Evolutionary conservation across 2,888 invertebrate species (phyloP).

Genomic region (Diaprepes abbreviatus): DNA sequence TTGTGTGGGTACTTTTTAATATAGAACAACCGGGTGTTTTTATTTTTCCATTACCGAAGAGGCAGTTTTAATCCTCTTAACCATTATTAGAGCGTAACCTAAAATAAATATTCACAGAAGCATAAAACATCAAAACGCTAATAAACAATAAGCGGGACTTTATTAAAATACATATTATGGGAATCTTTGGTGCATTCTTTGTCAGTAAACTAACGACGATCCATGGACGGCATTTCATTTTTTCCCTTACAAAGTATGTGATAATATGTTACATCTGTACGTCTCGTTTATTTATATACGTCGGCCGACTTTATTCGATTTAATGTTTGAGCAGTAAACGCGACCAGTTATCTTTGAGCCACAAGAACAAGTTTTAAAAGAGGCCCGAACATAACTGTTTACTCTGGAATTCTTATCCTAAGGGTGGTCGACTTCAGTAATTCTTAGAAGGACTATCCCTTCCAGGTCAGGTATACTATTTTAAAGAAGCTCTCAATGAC

Average conservation of each 20-base stretch:
- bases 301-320: not conserved
- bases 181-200: too few species aligned
- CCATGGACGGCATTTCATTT: not conserved
- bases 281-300: not conserved
- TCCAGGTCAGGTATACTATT: slow-evolving; percentile 45
- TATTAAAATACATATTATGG: too few species aligned
- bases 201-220: too few species aligned
- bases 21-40: too few species aligned
- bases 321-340: slow-evolving; percentile 12
- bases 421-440: slow-evolving; percentile 45
- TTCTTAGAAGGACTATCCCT: slow-evolving; percentile 48
- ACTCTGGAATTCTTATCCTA: slow-evolving; percentile 41
- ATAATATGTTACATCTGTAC: not conserved
- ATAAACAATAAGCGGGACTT: too few species aligned
- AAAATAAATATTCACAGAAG: too few species aligned
- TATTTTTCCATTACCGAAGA: too few species aligned
- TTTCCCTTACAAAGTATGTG: not conserved
- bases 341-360: slow-evolving; percentile 15
- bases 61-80: too few species aligned
- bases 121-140: too few species aligned
- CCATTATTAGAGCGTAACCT: too few species aligned
- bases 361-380: slow-evolving; percentile 35
- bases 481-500: slow-evolving; percentile 44
- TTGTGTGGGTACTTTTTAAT: too few species aligned
- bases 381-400: slow-evolving; percentile 44